Evolutionary conservation across 2,797 vertebrate genomes (phyloP).

Genomic region (Clamator glandarius): DNA sequence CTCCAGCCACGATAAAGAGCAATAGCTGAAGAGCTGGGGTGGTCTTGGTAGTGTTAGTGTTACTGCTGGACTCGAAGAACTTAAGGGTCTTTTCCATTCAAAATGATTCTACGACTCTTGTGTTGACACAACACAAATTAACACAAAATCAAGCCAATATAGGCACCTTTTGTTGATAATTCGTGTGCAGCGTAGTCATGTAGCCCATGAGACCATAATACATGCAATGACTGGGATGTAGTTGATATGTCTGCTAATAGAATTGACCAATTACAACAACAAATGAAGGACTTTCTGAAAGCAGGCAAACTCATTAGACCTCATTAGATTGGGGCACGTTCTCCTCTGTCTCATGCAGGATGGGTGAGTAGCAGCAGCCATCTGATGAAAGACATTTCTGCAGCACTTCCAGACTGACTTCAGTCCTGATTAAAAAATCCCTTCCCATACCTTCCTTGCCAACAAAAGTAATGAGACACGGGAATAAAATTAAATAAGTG

Average conservation of each 20-base stretch:
- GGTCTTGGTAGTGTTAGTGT: not conserved
- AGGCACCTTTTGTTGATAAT: not conserved
- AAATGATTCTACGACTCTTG: not conserved
- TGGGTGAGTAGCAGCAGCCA: not conserved
- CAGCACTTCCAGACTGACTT: not conserved
- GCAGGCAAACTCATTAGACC: not conserved
- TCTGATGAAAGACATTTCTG: not conserved
- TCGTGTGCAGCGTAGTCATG: accelerated
- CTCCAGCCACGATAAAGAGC: not conserved
- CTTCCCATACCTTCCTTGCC: not conserved
- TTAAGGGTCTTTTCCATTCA: not conserved
- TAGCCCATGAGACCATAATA: not conserved
- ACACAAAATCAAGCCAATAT: not conserved
- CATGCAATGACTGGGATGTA: not conserved
- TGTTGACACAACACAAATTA: not conserved
- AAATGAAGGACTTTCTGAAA: not conserved
- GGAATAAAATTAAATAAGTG: not conserved
- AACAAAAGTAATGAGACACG: not conserved
- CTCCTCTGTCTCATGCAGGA: not conserved
- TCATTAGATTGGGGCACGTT: not conserved
- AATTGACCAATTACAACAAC: not conserved
- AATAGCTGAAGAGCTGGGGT: not conserved
- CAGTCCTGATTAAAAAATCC: not conserved
- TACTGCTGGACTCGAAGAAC: not conserved
- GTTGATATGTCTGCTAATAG: not conserved